Conservation (phyloP, 2,797 vertebrate species). For the Octomys mimax region DNA sequence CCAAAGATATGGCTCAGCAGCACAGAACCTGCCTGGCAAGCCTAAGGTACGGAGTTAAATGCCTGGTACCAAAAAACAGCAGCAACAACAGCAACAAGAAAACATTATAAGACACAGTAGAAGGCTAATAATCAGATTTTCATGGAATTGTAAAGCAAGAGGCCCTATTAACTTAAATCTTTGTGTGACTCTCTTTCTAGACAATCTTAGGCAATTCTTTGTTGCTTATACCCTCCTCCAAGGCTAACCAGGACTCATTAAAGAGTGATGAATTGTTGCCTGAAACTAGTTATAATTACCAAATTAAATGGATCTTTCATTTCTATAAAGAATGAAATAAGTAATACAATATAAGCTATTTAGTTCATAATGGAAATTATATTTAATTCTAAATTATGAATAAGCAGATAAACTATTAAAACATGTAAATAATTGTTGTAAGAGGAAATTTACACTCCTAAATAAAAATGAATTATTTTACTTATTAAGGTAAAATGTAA, state of each 20-base stretch:
- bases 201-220: background rate
- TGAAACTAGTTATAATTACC: background rate
- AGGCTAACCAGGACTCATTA: background rate
- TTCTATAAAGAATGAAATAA: background rate
- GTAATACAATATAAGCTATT: background rate
- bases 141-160: background rate
- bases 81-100: too few relatives aligned
- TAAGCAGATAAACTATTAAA: background rate
- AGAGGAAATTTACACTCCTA: background rate
- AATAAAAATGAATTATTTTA: background rate
- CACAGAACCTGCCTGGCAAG: too few relatives aligned
- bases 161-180: background rate
- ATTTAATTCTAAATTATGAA: background rate
- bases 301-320: constrained; percentile 18
- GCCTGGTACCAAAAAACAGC: too few relatives aligned
- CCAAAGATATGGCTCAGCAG: too few relatives aligned
- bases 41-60: too few relatives aligned
- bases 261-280: constrained; percentile 30
- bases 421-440: constrained; percentile 13
- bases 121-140: background rate
- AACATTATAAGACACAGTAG: background rate
- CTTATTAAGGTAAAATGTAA: background rate
- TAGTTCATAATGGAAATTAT: background rate
- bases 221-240: background rate
- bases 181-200: background rate